Evolutionary conservation across 2,888 invertebrate species (phyloP).

Genomic region (Nemotelus pantherinus): DNA sequence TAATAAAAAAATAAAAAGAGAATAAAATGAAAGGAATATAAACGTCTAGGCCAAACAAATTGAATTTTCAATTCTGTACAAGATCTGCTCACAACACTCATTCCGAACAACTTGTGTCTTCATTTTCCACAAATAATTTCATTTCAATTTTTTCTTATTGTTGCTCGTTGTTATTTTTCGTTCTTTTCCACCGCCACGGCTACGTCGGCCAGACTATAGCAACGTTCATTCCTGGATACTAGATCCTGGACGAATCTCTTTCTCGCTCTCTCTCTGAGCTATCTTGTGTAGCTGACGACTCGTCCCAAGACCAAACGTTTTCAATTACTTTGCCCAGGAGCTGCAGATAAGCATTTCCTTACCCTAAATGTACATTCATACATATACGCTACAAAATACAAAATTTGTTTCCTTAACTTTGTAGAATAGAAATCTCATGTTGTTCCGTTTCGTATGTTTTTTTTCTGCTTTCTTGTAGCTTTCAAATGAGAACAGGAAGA

Average conservation of each 20-base stretch:
- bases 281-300: constrained; percentile 49
- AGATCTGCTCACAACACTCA: constrained; percentile 38
- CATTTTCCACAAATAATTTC: constrained; percentile 44
- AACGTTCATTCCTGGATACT: constrained; percentile 36
- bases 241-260: constrained; percentile 40
- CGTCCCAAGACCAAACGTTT: constrained; percentile 48
- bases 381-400: not conserved
- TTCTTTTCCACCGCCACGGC: constrained; percentile 30
- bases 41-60: constrained; percentile 44
- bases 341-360: constrained; percentile 47
- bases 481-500: not conserved
- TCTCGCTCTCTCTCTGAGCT: constrained; percentile 37
- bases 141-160: constrained; percentile 39
- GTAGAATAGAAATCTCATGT: constrained; percentile 3
- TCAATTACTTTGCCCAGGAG: constrained; percentile 50
- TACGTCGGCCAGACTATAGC: not conserved
- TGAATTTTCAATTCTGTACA: constrained; percentile 42
- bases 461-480: not conserved
- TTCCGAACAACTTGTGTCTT: constrained; percentile 37
- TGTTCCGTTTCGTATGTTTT: not conserved
- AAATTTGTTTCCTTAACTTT: constrained; percentile 17
- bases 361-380: constrained; percentile 21
- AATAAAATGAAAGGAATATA: constrained; percentile 23
- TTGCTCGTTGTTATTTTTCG: constrained; percentile 23
- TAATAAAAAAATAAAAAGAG: not conserved